phyloP scores from a whole-genome alignment of 2,888 invertebrate species.

The Acrobasis consociella region DNA sequence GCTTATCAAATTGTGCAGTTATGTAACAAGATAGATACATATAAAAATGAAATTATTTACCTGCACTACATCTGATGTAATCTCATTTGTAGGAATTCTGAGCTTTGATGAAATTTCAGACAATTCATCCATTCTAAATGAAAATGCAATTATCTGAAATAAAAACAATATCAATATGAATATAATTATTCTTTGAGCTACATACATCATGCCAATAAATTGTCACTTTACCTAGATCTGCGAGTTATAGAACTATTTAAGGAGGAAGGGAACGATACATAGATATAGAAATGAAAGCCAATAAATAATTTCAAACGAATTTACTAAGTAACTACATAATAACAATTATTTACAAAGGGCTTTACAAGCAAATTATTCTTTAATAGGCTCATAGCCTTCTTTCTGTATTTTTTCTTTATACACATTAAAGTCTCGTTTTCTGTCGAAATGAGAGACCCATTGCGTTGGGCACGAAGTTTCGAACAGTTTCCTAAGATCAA shows the following conservation, averaged over 20 bases:
- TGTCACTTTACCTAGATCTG: background rate
- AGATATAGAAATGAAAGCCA: slow-evolving; percentile 53
- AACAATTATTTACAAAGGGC: slow-evolving; percentile 63
- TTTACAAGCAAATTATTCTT: slow-evolving; percentile 59
- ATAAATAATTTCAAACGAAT: slow-evolving; percentile 49
- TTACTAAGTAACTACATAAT: slow-evolving; percentile 71
- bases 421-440: slow-evolving; percentile 92
- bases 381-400: slow-evolving; percentile 92
- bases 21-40: too few species aligned
- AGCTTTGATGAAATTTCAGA: slow-evolving; percentile 38
- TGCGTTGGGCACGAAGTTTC: slow-evolving; percentile 90
- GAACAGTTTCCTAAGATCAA: slow-evolving; percentile 87
- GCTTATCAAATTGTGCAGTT: too few species aligned
- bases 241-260: background rate
- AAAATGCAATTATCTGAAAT: background rate
- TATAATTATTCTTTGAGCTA: background rate
- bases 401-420: slow-evolving; percentile 94
- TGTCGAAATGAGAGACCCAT: slow-evolving; percentile 97
- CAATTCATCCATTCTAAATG: slow-evolving; percentile 44
- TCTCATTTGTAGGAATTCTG: slow-evolving; percentile 40
- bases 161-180: background rate
- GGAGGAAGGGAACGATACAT: background rate
- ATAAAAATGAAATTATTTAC: slow-evolving; percentile 36
- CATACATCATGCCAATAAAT: background rate
- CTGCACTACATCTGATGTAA: slow-evolving; percentile 53